Base-by-base conservation (phyloP, 2,888 invertebrate species). In the Suillia variegata region DNA sequence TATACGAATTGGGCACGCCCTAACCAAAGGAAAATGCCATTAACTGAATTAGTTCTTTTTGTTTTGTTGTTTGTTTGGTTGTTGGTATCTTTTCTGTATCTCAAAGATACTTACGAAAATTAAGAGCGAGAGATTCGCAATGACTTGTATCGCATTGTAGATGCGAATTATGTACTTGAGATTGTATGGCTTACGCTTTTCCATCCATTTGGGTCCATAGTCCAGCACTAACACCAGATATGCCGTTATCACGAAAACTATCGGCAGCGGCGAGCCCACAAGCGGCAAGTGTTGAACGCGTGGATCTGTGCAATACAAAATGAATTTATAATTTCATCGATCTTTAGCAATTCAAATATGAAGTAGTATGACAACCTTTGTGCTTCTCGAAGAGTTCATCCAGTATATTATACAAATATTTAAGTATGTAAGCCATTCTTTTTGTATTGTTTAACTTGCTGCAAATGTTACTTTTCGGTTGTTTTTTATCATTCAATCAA, bases 151-250 rank as follows among this genome's bases (percentile, higher is more conserved):
- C 0, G 85, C 77, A 70, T 93, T 91, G 74, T 92, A 92, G 0
- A 85, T 71, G 60, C 90, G 85, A 68, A 93, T 83, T 15, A 89
- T 60, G 67, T 83, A 85, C 20, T 89, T 84, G 33, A 93, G 71
- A 57, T 90, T 85, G 65, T 85, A 87, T 0, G 92, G 87, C 52
- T 83, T 77, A 18, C 88, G 83, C 59, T 87, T 83, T 58, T 85
- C 85, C 93, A 93, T 93, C 74, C 87, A 84, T 45, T 83, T 82
- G 0, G 93, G 94, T 0, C 94, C 93, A 74, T 87, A 83, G 70
- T 86, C 86, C 21, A 87, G 81, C 0, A 93, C 88, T 68, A 92
- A 87, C 69, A 87, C 84, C 13, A 93, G 82, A 76, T 94, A 94
- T 0, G 84, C 58, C 0, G 80, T 78, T 5, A 88, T 79, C 15